Conservation (phyloP, 2,113 vertebrate genomes). For the Steatornis caripensis region DNA sequence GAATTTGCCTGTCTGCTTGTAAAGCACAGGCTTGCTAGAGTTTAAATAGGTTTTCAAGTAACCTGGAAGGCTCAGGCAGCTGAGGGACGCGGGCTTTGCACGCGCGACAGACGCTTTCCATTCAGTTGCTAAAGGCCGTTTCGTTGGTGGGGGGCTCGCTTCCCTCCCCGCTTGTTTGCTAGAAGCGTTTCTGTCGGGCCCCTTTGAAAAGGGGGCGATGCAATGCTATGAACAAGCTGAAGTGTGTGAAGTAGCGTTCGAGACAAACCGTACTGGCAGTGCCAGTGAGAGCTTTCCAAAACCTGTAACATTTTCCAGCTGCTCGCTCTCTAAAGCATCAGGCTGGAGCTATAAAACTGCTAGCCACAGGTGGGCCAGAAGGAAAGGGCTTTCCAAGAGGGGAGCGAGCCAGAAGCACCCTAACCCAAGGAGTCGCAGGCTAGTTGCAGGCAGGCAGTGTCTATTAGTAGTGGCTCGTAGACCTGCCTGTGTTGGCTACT, state of each 20-base stretch:
- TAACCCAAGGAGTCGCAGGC: background rate
- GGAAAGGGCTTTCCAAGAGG: background rate
- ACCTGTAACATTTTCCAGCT: conserved; percentile 43
- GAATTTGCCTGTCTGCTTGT: background rate
- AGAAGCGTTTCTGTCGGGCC: background rate
- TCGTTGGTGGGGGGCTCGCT: rapidly evolving
- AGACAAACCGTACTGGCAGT: conserved; percentile 30
- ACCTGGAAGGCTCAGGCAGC: background rate
- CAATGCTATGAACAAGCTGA: background rate
- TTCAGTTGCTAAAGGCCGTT: background rate
- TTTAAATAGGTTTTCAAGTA: background rate
- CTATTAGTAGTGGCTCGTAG: background rate
- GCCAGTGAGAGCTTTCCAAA: conserved; percentile 37
- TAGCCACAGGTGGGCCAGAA: conserved; percentile 26
- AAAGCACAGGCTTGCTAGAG: background rate
- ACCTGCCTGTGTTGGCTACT: background rate
- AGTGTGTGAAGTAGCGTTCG: background rate
- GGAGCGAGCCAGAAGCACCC: background rate
- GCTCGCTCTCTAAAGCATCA: conserved; percentile 13
- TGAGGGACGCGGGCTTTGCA: background rate
- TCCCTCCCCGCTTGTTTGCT: background rate
- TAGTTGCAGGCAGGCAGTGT: background rate
- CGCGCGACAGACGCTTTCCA: background rate
- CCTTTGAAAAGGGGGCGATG: background rate
- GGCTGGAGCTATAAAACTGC: conserved; percentile 21